Conservation (phyloP, 2,113 vertebrate species). For the Ramphastos sulfuratus region DNA sequence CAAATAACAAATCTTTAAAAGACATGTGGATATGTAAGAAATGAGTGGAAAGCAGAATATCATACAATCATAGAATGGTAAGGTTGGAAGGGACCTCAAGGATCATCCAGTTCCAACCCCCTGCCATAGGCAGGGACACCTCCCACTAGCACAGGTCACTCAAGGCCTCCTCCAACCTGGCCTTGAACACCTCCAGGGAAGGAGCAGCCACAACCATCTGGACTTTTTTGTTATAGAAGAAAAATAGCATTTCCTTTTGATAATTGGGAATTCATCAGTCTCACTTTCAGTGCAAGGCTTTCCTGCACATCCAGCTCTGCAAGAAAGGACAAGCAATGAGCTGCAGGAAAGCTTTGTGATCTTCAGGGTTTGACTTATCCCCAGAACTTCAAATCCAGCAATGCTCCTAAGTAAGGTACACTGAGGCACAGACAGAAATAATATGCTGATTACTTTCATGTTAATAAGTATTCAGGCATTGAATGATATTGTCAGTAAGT, state of each 20-base stretch:
- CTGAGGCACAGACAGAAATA: neutral
- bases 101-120: too few relatives aligned
- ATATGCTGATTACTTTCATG: neutral
- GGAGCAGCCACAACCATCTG: too few relatives aligned
- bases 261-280: neutral
- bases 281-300: neutral
- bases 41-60: neutral
- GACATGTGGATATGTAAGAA: neutral
- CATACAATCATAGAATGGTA: too few relatives aligned
- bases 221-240: neutral
- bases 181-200: too few relatives aligned
- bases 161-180: too few relatives aligned
- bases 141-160: too few relatives aligned
- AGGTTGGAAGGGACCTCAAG: too few relatives aligned
- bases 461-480: neutral
- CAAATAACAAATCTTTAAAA: neutral
- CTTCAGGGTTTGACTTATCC: neutral
- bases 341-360: neutral
- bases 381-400: slow-evolving; percentile 4
- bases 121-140: too few relatives aligned
- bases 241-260: neutral
- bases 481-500: slow-evolving; percentile 3
- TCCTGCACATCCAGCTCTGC: neutral
- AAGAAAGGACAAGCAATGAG: neutral
- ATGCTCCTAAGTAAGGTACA: neutral